These are phyloP conservation scores for Limnothrissa miodon DNA, from an alignment of 2,113 vertebrate genomes.

Conservation along the genomic window DNA sequence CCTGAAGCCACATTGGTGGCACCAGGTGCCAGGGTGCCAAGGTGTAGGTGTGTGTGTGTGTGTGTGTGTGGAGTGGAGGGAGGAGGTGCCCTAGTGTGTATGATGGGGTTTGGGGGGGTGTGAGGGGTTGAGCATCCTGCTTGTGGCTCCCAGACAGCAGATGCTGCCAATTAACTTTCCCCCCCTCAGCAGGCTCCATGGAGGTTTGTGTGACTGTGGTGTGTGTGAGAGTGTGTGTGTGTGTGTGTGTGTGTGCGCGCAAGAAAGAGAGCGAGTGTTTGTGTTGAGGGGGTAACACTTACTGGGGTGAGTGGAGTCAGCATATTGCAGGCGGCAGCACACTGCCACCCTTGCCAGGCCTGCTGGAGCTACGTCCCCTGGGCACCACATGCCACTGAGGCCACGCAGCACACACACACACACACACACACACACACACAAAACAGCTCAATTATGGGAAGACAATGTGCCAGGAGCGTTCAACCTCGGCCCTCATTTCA, in stretches of 20 bases:
- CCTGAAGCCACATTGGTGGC: slow-evolving; percentile 75
- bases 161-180: slow-evolving; percentile 94
- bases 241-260: slow-evolving; percentile 32
- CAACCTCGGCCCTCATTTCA: not conserved
- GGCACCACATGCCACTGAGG: slow-evolving; percentile 44
- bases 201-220: slow-evolving; percentile 29
- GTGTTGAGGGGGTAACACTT: slow-evolving; percentile 42
- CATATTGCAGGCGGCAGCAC: slow-evolving; percentile 26
- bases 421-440: slow-evolving; percentile 2
- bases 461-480: not conserved
- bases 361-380: slow-evolving; percentile 32
- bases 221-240: slow-evolving; percentile 11
- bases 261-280: too few relatives aligned
- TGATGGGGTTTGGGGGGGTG: slow-evolving; percentile 42
- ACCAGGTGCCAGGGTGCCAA: slow-evolving; percentile 66
- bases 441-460: slow-evolving; percentile 14
- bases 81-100: slow-evolving; percentile 56
- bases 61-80: not conserved
- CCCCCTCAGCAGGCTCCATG: slow-evolving; percentile 55
- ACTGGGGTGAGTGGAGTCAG: slow-evolving; percentile 43
- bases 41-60: not conserved
- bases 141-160: slow-evolving; percentile 81
- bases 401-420: slow-evolving; percentile 21
- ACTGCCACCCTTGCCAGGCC: slow-evolving; percentile 15
- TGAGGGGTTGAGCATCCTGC: slow-evolving; percentile 53